Conservation (phyloP, 2,888 invertebrate genomes). For the Griposia aprilina region DNA sequence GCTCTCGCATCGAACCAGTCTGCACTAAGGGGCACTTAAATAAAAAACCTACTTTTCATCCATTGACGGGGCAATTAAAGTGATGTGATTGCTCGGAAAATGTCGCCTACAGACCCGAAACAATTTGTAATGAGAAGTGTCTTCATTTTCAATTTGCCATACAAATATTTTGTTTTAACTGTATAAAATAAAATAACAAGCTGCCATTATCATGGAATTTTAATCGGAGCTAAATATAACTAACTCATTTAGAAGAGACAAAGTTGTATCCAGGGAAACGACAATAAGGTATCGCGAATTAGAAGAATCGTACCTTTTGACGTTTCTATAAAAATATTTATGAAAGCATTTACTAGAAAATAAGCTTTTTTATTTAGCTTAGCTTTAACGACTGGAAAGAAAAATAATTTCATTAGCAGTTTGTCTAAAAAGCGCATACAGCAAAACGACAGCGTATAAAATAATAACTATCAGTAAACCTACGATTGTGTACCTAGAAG, state of each 20-base stretch:
- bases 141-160: not conserved
- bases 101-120: not conserved
- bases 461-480: no score
- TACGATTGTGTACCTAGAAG: no score
- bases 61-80: not conserved
- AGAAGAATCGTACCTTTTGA: slow-evolving; percentile 55
- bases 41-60: not conserved
- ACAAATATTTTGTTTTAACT: not conserved
- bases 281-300: slow-evolving; percentile 76
- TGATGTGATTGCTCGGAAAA: not conserved
- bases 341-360: slow-evolving; percentile 37
- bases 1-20: no score
- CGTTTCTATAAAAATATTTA: slow-evolving; percentile 60
- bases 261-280: slow-evolving; percentile 76
- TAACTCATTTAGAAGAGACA: slow-evolving; percentile 30
- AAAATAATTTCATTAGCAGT: not conserved
- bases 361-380: slow-evolving; percentile 52
- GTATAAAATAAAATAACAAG: not conserved
- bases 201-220: slow-evolving; percentile 10
- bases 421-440: not conserved
- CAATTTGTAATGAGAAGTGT: not conserved
- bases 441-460: not conserved
- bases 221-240: slow-evolving; percentile 12
- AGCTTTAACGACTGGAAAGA: slow-evolving; percentile 6
- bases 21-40: not conserved